Percentiles rank a stretch among this genome's conserved stretches.
Evolutionary conservation across 2,797 vertebrate species (phyloP).

Genomic region (Vireo griseus): DNA sequence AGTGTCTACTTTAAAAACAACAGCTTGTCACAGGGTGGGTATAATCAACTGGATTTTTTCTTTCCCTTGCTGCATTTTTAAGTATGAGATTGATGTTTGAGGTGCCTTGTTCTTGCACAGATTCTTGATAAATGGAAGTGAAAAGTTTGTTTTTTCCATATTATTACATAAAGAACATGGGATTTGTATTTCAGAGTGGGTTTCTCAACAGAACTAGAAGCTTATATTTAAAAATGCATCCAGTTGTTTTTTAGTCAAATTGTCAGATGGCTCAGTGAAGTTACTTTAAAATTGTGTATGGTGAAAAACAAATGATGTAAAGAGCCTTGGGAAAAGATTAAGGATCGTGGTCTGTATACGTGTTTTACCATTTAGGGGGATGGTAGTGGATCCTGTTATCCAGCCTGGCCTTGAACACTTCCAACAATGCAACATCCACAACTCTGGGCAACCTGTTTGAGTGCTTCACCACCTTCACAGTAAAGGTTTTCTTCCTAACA

Average conservation of each 20-base stretch:
- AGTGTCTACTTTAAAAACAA: not conserved
- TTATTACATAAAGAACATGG: not conserved
- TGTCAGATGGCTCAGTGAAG: not conserved
- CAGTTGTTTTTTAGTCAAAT: not conserved
- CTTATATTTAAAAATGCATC: not conserved
- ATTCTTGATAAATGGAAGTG: not conserved
- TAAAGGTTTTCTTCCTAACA: not conserved
- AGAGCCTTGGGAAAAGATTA: not conserved
- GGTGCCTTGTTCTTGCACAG: not conserved
- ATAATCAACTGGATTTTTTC: not conserved
- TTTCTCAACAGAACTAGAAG: not conserved
- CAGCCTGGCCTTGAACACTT: not conserved
- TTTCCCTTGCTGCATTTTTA: not conserved
- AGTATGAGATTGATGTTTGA: not conserved
- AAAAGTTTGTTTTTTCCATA: not conserved
- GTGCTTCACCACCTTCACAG: not conserved
- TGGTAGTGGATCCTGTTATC: not conserved
- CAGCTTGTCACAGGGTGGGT: not conserved
- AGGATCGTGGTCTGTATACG: not conserved
- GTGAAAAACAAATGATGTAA: not conserved
- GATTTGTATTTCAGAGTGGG: not conserved
- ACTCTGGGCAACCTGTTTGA: no score
- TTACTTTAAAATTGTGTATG: not conserved
- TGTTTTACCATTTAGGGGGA: not conserved
- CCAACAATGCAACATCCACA: not conserved